Base-by-base conservation (phyloP, 2,113 vertebrate genomes). In the Sakesphorus luctuosus region DNA sequence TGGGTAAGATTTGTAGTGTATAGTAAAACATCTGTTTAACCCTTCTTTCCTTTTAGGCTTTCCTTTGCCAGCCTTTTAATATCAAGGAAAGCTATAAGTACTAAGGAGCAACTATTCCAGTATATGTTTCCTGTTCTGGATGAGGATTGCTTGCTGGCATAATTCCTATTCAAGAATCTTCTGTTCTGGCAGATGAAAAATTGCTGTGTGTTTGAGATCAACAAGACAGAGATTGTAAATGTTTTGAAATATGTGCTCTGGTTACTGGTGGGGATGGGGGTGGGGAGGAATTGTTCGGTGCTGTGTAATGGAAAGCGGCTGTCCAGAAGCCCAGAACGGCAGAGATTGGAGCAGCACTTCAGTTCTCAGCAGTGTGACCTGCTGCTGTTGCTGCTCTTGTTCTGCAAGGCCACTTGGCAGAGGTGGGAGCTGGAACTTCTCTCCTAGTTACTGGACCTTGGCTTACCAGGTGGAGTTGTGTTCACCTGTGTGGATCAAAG, bases 1-100 rank as follows among this genome's bases (percentile, higher is more conserved):
- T 99, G 98, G 99, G 99, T 99, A 99, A 99, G 99, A 98, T 80
- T 74, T 97, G 97, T 97, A 97, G 84, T 74, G 78, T 80, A 92
- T 95, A 97, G 94, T 93, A 53, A 90, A 97, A 84, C 61, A 26
- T 43, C 66, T 86, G 56, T 72, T 84, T 94, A 89, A 94, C 81
- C 43, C 40, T 95, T 91, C 38, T 58, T 98, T 96, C 66, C 86
- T 94, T 89, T 35, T 35, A 97, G 96, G 91, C 96, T 95, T 96
- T 89, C 62, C 40, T 89, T 72, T 62, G 62, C 72, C 80, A 35
- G 93, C 21, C 43, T 68, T 75, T 95, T 96, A 43, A 4, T 28
- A 10, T 2, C 21, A 58, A 72, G 92, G 86, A 79, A 97, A 90
- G 77, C 61, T 47, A 16, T 63, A 71, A 49, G 25, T 58, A 7